These are phyloP conservation scores for Agriopis leucophaearia DNA, from an alignment of 2,888 invertebrate species.

Conservation along the genomic window DNA sequence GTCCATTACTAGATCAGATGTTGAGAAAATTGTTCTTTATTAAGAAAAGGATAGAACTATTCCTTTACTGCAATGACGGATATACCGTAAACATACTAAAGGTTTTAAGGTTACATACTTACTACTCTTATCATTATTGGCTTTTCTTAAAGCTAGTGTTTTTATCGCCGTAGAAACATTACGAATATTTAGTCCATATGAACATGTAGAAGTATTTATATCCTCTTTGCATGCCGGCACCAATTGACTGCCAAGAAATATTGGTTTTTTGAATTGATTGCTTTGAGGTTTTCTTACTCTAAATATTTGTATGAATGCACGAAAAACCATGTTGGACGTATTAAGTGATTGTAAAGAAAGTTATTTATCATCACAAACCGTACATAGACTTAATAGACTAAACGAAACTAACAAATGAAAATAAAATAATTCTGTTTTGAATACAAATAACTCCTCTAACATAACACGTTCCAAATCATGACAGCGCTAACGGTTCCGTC, in stretches of 20 bases:
- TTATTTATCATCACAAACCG: background rate
- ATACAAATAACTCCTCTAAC: too few species aligned
- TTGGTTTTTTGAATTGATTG: background rate
- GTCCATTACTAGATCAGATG: too few species aligned
- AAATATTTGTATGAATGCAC: background rate
- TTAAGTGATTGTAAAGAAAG: background rate
- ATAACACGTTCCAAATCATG: too few species aligned
- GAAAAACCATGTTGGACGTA: background rate
- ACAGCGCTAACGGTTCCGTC: too few species aligned
- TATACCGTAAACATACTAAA: background rate
- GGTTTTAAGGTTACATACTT: background rate
- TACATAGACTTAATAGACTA: background rate
- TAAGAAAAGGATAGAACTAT: too few species aligned
- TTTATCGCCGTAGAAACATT: constrained; percentile 13
- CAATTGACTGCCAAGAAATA: background rate
- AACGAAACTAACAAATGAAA: background rate
- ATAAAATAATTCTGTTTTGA: background rate
- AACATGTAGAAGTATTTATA: background rate
- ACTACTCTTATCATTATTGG: constrained; percentile 32
- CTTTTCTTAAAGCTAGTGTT: constrained; percentile 7
- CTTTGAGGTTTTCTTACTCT: background rate
- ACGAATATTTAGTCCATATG: constrained; percentile 8
- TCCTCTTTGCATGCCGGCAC: background rate
- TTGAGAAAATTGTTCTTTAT: too few species aligned
- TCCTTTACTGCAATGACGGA: too few species aligned